phyloP scores from a whole-genome alignment of 92 coral and sea anemone genomes.

The Phenganax subtilis region DNA sequence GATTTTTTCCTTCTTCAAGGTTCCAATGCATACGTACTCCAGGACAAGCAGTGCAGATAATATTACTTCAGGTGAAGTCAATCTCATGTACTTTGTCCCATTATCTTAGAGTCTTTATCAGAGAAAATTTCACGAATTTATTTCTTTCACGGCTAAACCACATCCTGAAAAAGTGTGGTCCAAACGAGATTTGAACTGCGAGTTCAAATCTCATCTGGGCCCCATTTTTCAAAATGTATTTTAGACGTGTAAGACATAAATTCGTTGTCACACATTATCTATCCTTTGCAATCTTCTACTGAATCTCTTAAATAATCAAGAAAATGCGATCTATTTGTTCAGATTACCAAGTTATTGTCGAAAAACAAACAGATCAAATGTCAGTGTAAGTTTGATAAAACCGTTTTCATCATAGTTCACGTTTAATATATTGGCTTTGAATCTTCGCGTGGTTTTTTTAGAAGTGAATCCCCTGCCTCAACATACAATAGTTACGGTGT shows the following conservation, averaged over 20 bases:
- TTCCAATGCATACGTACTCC: conserved; percentile 30
- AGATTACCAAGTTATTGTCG: conserved; percentile 22
- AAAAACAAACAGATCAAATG: conserved; percentile 18
- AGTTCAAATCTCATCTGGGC: too few relatives aligned
- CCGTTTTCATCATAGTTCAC: background rate
- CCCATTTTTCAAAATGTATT: too few relatives aligned
- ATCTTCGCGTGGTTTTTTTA: background rate
- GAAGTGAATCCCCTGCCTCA: conserved; percentile 57
- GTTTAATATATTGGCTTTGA: background rate
- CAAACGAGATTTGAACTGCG: too few relatives aligned
- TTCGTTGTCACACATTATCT: background rate
- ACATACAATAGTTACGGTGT: conserved; percentile 29
- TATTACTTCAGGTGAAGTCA: conserved; percentile 16
- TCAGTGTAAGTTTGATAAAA: conserved; percentile 18
- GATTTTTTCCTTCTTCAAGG: background rate
- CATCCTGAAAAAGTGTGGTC: too few relatives aligned
- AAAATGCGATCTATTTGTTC: background rate
- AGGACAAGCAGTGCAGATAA: conserved; percentile 19
- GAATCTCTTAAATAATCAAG: too few relatives aligned
- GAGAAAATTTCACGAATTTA: too few relatives aligned
- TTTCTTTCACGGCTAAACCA: too few relatives aligned
- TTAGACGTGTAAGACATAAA: too few relatives aligned
- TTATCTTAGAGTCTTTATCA: background rate
- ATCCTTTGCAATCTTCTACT: background rate
- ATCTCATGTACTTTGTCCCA: background rate